Conservation (phyloP, 2,888 invertebrate species). For the Cantharis rustica region DNA sequence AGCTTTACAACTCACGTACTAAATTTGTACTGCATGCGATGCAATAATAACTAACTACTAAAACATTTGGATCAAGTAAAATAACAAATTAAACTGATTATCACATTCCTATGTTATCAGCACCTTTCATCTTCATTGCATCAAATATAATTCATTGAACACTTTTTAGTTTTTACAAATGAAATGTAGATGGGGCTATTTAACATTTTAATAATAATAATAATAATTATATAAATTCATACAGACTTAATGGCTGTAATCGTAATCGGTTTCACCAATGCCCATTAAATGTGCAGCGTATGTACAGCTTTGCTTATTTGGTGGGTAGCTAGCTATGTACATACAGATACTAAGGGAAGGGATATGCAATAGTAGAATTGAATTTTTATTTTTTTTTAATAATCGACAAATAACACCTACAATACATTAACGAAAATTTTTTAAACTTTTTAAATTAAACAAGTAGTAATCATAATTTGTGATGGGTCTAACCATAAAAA, state of each 20-base stretch:
- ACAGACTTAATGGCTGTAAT: conserved; percentile 32
- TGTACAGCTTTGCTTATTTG: conserved; percentile 29
- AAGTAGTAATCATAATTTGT: not conserved
- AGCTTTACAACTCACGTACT: conserved; percentile 47
- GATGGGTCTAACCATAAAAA: not conserved
- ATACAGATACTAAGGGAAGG: conserved; percentile 25
- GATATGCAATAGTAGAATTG: conserved; percentile 30
- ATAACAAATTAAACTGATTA: conserved; percentile 54
- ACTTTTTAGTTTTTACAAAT: conserved; percentile 27
- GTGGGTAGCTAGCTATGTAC: conserved; percentile 26
- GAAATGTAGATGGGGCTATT: conserved; percentile 43
- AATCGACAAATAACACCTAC: conserved; percentile 24
- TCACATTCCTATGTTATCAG: conserved; percentile 55
- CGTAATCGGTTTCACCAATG: conserved; percentile 36
- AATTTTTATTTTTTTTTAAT: conserved; percentile 13
- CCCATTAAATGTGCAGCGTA: conserved; percentile 36
- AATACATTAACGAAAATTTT: not conserved
- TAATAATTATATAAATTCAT: conserved; percentile 9
- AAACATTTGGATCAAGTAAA: conserved; percentile 51
- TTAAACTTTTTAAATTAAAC: not conserved
- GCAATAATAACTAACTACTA: conserved; percentile 49
- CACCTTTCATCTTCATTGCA: conserved; percentile 45
- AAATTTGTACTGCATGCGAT: conserved; percentile 55
- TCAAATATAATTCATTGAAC: conserved; percentile 22
- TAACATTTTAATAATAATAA: conserved; percentile 29